Conservation (phyloP, 2,888 invertebrate genomes). For the Melieria picta region DNA sequence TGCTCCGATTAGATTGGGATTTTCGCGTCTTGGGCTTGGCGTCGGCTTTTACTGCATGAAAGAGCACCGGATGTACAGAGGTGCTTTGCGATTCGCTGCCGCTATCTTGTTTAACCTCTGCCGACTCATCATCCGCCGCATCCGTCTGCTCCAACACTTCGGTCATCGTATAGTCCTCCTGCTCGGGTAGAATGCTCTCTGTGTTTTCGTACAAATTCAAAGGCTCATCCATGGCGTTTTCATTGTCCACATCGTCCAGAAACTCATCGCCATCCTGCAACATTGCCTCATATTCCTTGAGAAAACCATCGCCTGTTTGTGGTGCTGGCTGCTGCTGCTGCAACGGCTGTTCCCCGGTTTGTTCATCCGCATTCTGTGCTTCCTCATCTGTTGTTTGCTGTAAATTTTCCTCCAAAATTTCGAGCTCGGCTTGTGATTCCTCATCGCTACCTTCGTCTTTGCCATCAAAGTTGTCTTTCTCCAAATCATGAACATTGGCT, state of each 20-base stretch:
- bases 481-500: constrained; percentile 25
- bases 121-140: background rate
- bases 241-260: constrained; percentile 17
- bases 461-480: background rate
- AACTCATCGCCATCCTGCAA: constrained; percentile 42
- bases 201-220: too few relatives aligned
- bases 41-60: too few relatives aligned
- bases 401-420: constrained; percentile 36
- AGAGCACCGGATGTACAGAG: too few relatives aligned
- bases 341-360: background rate
- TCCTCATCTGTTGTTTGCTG: constrained; percentile 9
- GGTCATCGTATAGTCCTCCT: too few relatives aligned
- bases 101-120: too few relatives aligned
- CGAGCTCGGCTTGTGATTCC: constrained; percentile 32
- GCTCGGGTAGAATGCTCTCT: too few relatives aligned
- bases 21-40: constrained; percentile 10
- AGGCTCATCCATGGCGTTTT: too few relatives aligned
- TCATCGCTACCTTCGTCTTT: constrained; percentile 19
- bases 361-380: constrained; percentile 8
- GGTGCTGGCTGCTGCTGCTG: background rate
- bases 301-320: constrained; percentile 33
- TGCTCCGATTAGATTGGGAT: background rate
- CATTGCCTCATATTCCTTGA: constrained; percentile 47
- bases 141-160: background rate
- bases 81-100: too few relatives aligned